Base-by-base conservation (phyloP, 2,888 invertebrate genomes). In the Torymus auratus region DNA sequence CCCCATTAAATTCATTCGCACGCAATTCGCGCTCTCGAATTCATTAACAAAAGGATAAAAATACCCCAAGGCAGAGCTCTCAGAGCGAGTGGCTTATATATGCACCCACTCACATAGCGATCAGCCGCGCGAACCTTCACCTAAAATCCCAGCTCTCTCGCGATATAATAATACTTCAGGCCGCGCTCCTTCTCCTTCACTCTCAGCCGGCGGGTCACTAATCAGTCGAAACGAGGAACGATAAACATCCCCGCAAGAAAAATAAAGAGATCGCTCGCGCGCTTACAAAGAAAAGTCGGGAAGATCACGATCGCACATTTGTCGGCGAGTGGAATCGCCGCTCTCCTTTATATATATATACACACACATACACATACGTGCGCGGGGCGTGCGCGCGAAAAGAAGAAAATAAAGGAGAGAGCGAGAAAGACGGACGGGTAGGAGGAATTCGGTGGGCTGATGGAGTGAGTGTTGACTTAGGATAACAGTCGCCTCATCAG, bases 391-490 rank as follows among this genome's bases (percentile, higher is more conserved):
- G 61, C 56, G 68, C 17, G 72, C 15, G 61, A 62, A 69, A 67
- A 69, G 68, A 74, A 65, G 14, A 53, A 20, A 64, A 13, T 56
- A 23, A 64, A 20, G 20, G 55, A 58, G 65, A 67, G 17, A 58
- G 69, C 20, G 75, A 68, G 69, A 17, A 61, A 61, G 60, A 61
- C 50, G 60, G 14, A 61, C 28, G 50, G 14, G 70, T 62, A 81
- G 78, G 73, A 80, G 83, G 83, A 86, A 88, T 88, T 88, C 87
- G 86, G 85, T 85, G 85, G 87, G 81, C 87, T 90, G 91, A 90
- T 90, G 88, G 88, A 90, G 88, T 87, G 89, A 89, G 89, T 90
- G 90, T 90, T 90, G 90, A 91, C 90, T 90, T 90, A 88, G 91
- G 90, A 90, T 89, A 89, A 89, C 89, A 88, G 89, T 90, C 88